Conservation (phyloP, 2,113 vertebrate species). For the Macquaria ambigua region DNA sequence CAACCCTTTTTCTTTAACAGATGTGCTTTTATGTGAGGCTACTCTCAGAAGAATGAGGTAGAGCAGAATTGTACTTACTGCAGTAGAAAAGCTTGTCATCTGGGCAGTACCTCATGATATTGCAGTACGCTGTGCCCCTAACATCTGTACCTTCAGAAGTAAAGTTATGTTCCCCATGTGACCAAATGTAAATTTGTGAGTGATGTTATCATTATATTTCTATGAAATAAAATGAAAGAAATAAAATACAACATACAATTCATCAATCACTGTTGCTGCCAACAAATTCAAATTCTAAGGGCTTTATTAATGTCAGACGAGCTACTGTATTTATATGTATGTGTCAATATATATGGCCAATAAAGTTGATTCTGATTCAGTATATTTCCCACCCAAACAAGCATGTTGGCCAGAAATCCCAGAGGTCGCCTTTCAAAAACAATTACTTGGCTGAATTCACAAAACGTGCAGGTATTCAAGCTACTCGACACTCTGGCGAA, state of each 20-base stretch:
- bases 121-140: too few relatives aligned
- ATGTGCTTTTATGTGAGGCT: neutral
- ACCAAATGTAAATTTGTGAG: neutral
- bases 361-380: neutral
- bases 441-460: constrained; percentile 2
- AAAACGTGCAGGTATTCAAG: constrained; percentile 10
- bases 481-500: constrained; percentile 7
- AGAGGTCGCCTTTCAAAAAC: neutral
- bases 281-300: neutral
- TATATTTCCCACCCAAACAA: neutral
- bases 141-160: neutral
- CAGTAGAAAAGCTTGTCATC: neutral
- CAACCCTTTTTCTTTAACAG: neutral
- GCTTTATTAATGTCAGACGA: neutral
- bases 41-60: neutral
- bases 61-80: neutral
- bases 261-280: neutral
- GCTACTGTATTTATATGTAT: neutral
- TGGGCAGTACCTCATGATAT: neutral
- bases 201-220: neutral
- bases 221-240: neutral
- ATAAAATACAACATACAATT: neutral
- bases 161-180: neutral
- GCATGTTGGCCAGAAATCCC: neutral
- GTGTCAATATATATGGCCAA: neutral